Percentiles rank a stretch among this genome's conserved stretches.
These are phyloP conservation scores for Drosophila limbata DNA, from an alignment of 2,888 invertebrate genomes.

Conservation along the genomic window DNA sequence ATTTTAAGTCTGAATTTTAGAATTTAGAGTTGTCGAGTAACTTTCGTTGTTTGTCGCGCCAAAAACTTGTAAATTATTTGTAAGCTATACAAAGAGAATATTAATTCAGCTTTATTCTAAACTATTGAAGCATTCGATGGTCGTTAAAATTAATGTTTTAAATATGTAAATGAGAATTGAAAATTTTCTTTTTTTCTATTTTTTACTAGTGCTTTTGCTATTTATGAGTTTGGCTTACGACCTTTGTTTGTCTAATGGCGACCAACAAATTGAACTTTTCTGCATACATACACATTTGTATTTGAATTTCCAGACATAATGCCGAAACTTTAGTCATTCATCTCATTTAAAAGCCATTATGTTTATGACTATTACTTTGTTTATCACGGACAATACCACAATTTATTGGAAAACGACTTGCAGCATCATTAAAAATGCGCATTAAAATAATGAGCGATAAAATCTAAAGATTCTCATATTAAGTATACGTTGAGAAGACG, in stretches of 20 bases:
- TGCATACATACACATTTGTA: conserved; percentile 3
- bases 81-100: too few species aligned
- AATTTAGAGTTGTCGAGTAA: too few species aligned
- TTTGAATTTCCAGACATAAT: conserved; percentile 3
- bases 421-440: conserved; percentile 46
- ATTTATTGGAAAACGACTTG: conserved; percentile 25
- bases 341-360: conserved; percentile 47
- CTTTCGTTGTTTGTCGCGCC: too few species aligned
- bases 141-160: conserved; percentile 2
- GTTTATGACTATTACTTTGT: conserved; percentile 59
- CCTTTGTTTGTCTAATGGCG: conserved; percentile 17
- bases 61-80: too few species aligned
- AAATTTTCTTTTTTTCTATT: background rate
- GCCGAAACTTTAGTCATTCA: conserved; percentile 32
- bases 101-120: too few species aligned
- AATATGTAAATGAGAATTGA: conserved; percentile 14
- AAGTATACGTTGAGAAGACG: conserved; percentile 35
- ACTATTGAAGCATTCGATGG: background rate
- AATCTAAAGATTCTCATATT: conserved; percentile 29
- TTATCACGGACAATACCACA: conserved; percentile 35
- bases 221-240: conserved; percentile 27
- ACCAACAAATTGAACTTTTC: conserved; percentile 32
- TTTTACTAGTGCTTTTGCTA: conserved; percentile 14
- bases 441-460: conserved; percentile 50
- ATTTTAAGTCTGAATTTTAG: too few species aligned